A percentile compares a stretch with the other conserved stretches of the same genome.
These are phyloP conservation scores for Trinorchestia longiramus DNA, from an alignment of 1,140 invertebrate genomes.

Conservation along the genomic window DNA sequence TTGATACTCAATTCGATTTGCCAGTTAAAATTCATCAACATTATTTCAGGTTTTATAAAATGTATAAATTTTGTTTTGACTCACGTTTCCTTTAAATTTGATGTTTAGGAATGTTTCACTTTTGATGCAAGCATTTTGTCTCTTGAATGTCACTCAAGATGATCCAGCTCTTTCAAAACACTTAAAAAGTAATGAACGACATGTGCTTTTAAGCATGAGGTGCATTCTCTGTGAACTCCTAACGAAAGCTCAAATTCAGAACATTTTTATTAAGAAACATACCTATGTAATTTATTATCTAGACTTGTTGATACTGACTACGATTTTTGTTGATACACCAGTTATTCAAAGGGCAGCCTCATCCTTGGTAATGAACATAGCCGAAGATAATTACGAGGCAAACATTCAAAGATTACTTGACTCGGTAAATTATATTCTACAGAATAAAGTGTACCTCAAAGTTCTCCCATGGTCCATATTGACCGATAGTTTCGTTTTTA, in stretches of 20 bases:
- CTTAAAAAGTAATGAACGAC: background rate
- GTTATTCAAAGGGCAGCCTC: background rate
- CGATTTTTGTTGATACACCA: background rate
- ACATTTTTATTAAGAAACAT: background rate
- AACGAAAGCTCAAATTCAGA: background rate
- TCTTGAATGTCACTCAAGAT: background rate
- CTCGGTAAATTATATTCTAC: background rate
- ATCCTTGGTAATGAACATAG: background rate
- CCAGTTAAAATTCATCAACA: background rate
- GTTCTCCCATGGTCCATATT: background rate
- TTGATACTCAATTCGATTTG: background rate
- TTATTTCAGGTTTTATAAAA: background rate
- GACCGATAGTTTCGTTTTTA: background rate
- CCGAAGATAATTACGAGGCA: background rate
- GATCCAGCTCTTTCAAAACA: background rate
- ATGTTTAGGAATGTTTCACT: background rate
- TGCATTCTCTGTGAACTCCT: background rate
- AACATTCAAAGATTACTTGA: background rate
- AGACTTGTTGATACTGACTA: background rate
- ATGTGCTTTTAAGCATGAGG: background rate
- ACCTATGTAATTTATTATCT: background rate
- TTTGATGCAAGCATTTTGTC: background rate
- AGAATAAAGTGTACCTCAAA: background rate
- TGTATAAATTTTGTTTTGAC: background rate
- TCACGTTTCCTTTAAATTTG: background rate